Evolutionary conservation across 1,140 invertebrate genomes (phyloP), one percentile per base, ranked within the genome.

Genomic region (Galleria mellonella): DNA sequence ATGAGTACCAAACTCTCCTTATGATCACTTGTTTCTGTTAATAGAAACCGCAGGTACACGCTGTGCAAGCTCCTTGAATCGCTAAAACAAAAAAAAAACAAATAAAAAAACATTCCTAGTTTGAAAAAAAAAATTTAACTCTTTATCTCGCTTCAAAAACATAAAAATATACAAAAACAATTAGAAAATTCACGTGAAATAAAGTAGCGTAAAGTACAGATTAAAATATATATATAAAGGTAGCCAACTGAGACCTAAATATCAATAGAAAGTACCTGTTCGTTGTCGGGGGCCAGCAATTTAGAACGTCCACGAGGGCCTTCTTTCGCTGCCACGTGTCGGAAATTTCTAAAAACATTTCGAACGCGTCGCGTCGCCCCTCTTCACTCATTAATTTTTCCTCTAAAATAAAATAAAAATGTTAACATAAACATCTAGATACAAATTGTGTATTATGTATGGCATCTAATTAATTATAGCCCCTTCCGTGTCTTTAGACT

Each of bases 251-350:
- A n/a, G n/a, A n/a, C n/a, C n/a, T n/a, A n/a, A n/a, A n/a, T n/a
- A n/a, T n/a, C n/a, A n/a, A 23, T 23, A 23, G 17, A 23, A 6
- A 37, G 9, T 37, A 61, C 53, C 43, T 49, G 17, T 39, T 23
- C 14, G 35, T 40, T 1, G 53, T 60, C 4, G 48, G 48, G 0
- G 76, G 76, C 76, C 73, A 77, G 59, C 72, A 76, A 12, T 55
- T 49, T 13, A 81, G 53, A 1, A 64, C 61, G 40, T 81, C 72
- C 0, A 68, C 70, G 0, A 81, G 50, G 29, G 68, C 68, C 32
- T 61, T 64, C 43, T 51, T 56, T 13, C 57, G 55, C 8, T 54
- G 62, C 62, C 64, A 69, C 6, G 58, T 50, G 42, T 65, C 54
- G 1, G 62, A 43, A 10, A 46, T 15, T 1, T 17, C 10, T 11